These are phyloP conservation scores for Cirrhinus mrigala DNA, from an alignment of 2,797 vertebrate species.

Conservation along the genomic window DNA sequence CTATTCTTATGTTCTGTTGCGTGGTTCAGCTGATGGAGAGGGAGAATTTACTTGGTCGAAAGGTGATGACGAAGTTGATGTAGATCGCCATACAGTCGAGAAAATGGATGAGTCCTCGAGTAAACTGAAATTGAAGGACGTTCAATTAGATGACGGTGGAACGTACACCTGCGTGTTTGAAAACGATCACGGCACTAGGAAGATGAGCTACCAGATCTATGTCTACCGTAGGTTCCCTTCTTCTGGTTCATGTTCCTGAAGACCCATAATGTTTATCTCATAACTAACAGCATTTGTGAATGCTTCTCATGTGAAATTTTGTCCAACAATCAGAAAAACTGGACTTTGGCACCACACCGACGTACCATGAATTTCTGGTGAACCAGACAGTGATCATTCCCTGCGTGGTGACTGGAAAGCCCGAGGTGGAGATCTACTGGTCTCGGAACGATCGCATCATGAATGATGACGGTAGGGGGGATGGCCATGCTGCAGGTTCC, in stretches of 20 bases:
- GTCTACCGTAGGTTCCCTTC: slow-evolving; percentile 71
- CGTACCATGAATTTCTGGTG: slow-evolving; percentile 78
- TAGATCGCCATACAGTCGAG: slow-evolving; percentile 36
- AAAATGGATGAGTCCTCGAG: slow-evolving; percentile 67
- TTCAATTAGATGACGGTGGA: slow-evolving; percentile 65
- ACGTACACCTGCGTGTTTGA: slow-evolving; percentile 69
- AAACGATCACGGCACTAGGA: neutral
- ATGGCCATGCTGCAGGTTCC: slow-evolving; percentile 10
- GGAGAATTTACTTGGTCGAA: slow-evolving; percentile 72
- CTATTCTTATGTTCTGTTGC: slow-evolving; percentile 9
- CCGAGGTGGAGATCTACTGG: slow-evolving; percentile 74
- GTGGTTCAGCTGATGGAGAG: slow-evolving; percentile 66
- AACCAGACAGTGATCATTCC: slow-evolving; percentile 68
- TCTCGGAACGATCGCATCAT: slow-evolving; percentile 54
- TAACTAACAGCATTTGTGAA: neutral
- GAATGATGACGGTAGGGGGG: slow-evolving; percentile 67
- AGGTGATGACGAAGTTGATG: slow-evolving; percentile 64
- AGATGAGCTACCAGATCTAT: slow-evolving; percentile 47
- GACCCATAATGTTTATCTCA: neutral
- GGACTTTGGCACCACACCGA: slow-evolving; percentile 67
- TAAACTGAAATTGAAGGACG: slow-evolving; percentile 62
- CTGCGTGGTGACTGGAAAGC: slow-evolving; percentile 72
- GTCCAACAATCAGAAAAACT: slow-evolving; percentile 71
- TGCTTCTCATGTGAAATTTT: neutral
- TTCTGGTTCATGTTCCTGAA: neutral